Evolutionary conservation across 2,797 vertebrate genomes (phyloP), one percentile per base, ranked within the genome.

Genomic region (Sebastes trivittatus): DNA sequence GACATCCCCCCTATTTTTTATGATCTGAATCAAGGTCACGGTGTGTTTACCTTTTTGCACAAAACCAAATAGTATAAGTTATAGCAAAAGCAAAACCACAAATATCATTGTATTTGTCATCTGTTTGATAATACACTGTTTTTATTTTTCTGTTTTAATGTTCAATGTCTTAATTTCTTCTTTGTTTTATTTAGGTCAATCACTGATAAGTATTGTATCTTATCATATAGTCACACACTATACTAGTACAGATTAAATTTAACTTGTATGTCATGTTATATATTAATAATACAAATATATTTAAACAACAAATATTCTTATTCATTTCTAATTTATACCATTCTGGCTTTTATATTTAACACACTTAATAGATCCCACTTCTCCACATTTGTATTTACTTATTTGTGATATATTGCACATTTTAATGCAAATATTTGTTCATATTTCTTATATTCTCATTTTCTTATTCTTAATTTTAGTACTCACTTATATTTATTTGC

Each of bases 11-110:
- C 90, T 0, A 63, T 94, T n/a, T 84, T 91, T 22, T 0, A 78
- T 8, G 93, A 94, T 1, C 0, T 62, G 0, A 74, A 13, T 16
- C 3, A 77, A 20, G 92, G 91, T 49, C 87, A 94, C 20, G 95
- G 95, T 38, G 36, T 38, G 36, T 38, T 38, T 38, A 38, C 14
- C 14, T 42, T 25, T 42, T 5, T 11, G 3, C 7, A 49, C 20
- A 65, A 14, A 52, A 9, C 1, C 4, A 38, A 49, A 38, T 22
- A 10, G 13, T 75, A n/a, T 34, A 9, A 54, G 14, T 20, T 32
- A 23, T 14, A 36, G 2, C 6, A 5, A 5, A 23, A 25, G 11
- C 6, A 52, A 29, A 49, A 29, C 5, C n/a, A 76, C 2, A 2
- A 1, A 30, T 13, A 4, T 30, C 0, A 10, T 7, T n/a, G 22